These are phyloP conservation scores for Pseudococcus viburni DNA, from an alignment of 2,888 invertebrate genomes.

Conservation along the genomic window DNA sequence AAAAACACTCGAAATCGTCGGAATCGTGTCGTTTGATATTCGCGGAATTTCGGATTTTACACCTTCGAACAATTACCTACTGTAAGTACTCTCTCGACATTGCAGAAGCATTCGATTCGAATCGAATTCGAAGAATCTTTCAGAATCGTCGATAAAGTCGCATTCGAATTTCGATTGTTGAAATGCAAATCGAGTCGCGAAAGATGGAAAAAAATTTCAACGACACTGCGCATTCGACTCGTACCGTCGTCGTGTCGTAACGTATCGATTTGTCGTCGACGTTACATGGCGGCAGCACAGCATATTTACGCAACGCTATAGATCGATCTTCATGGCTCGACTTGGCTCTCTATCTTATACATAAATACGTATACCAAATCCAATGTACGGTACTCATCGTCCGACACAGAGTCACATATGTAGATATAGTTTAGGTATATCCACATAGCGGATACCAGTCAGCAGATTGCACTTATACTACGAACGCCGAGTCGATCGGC, in stretches of 20 bases:
- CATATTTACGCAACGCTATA: neutral
- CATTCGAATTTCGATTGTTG: neutral
- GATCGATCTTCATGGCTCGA: neutral
- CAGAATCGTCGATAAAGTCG: neutral
- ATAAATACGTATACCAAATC: too few species aligned
- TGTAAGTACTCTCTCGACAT: neutral
- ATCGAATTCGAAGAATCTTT: neutral
- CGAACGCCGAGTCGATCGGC: neutral
- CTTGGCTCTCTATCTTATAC: neutral
- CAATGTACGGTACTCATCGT: too few species aligned
- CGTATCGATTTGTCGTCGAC: conserved; percentile 25
- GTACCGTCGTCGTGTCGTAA: neutral
- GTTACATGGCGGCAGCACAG: conserved; percentile 23
- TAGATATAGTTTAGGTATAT: too few species aligned
- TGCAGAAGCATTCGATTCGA: neutral
- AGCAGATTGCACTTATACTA: neutral
- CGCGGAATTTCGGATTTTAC: conserved; percentile 17
- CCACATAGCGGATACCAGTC: neutral
- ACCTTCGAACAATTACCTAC: neutral
- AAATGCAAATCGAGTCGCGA: neutral
- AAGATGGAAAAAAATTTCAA: conserved; percentile 14
- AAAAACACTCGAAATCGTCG: conserved; percentile 10
- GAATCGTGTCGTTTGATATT: conserved; percentile 27
- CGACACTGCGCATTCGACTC: conserved; percentile 45
- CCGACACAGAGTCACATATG: too few species aligned